Evolutionary conservation across 2,113 vertebrate genomes (phyloP).

Genomic region (Pteropus alecto): DNA sequence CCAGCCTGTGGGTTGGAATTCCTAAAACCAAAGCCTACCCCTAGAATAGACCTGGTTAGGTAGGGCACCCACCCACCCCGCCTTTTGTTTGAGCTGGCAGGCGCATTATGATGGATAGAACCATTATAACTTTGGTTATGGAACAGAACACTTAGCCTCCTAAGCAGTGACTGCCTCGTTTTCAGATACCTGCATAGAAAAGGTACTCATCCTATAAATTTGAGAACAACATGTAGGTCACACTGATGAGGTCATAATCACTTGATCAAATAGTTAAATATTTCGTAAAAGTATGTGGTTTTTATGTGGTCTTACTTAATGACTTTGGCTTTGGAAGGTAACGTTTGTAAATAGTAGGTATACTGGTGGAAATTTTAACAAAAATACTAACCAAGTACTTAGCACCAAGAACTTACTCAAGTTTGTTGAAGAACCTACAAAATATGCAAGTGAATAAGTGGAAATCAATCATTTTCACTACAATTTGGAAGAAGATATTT

Average conservation of each 20-base stretch:
- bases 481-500: not conserved
- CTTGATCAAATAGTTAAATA: not conserved
- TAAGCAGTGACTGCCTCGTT: not conserved
- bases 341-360: not conserved
- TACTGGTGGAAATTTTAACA: not conserved
- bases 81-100: not conserved
- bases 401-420: not conserved
- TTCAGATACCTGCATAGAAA: not conserved
- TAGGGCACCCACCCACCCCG: accelerated
- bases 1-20: not conserved
- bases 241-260: not conserved
- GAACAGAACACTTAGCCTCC: not conserved
- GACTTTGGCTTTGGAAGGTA: not conserved
- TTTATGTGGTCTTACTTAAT: not conserved
- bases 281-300: not conserved
- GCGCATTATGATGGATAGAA: not conserved
- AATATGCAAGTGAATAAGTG: not conserved
- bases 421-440: not conserved
- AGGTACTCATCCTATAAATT: not conserved
- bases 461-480: not conserved
- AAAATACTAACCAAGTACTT: not conserved
- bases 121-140: not conserved
- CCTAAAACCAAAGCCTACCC: not conserved
- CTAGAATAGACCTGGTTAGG: not conserved
- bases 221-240: not conserved